These are phyloP conservation scores for Catagonus wagneri DNA, from an alignment of 2,113 vertebrate genomes.

Conservation along the genomic window DNA sequence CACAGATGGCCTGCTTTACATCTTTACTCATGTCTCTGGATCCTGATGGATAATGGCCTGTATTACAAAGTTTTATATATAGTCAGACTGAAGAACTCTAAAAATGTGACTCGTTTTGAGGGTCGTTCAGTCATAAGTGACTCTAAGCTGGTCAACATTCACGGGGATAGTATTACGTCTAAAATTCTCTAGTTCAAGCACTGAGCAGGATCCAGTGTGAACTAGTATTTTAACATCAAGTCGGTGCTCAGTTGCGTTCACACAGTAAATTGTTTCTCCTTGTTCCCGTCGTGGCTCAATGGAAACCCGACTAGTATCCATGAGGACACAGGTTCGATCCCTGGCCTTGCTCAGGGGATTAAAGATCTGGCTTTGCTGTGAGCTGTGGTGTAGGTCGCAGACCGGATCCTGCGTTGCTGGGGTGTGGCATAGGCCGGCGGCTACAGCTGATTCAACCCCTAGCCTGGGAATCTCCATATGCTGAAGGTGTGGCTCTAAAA, in stretches of 20 bases:
- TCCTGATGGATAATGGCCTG: neutral
- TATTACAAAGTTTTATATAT: neutral
- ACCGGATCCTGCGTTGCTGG: too few species aligned
- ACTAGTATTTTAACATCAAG: neutral
- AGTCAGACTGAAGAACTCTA: slow-evolving; percentile 15
- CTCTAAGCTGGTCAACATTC: neutral
- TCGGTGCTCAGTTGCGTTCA: neutral
- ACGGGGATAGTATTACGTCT: neutral
- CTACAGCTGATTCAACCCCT: too few species aligned
- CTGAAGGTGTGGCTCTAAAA: too few species aligned
- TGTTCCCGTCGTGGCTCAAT: neutral
- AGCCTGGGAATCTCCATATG: too few species aligned
- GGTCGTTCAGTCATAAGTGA: neutral
- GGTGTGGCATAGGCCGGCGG: too few species aligned
- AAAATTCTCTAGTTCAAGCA: neutral
- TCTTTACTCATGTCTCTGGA: neutral
- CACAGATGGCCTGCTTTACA: neutral
- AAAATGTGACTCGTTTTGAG: slow-evolving; percentile 11
- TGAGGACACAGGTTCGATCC: too few species aligned
- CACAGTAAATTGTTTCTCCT: neutral
- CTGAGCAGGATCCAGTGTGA: neutral
- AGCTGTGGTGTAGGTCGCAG: too few species aligned
- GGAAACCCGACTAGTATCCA: too few species aligned
- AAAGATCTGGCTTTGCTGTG: too few species aligned
- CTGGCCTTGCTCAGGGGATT: too few species aligned